These are phyloP conservation scores for Corythaixoides concolor DNA, from an alignment of 2,113 vertebrate genomes.

Conservation along the genomic window DNA sequence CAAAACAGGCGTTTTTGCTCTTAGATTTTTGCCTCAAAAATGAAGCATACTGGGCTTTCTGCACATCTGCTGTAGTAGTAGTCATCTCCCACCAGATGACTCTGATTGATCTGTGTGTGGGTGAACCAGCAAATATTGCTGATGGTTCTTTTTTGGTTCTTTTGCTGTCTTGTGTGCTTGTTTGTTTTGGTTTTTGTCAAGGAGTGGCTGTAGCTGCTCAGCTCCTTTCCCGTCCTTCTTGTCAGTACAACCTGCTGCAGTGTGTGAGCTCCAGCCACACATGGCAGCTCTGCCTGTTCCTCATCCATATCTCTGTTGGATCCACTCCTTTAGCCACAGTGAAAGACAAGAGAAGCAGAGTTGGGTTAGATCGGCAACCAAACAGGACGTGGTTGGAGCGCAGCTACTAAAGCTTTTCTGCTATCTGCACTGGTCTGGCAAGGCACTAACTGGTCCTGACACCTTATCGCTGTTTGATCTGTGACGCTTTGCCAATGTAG, in stretches of 20 bases:
- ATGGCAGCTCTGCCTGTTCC: neutral
- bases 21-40: neutral
- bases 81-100: neutral
- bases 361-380: neutral
- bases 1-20: neutral
- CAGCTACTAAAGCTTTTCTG: neutral
- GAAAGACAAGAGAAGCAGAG: neutral
- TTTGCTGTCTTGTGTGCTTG: neutral
- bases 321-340: neutral
- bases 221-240: neutral
- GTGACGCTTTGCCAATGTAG: fast-evolving
- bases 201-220: neutral
- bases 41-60: neutral
- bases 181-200: neutral
- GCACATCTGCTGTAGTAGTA: neutral
- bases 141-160: neutral
- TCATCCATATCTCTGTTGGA: neutral
- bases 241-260: neutral
- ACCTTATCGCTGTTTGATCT: neutral
- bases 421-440: neutral
- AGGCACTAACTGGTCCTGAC: neutral
- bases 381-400: fast-evolving
- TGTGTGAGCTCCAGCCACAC: neutral
- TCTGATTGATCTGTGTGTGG: neutral
- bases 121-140: neutral